Base-by-base conservation (phyloP, 2,797 vertebrate genomes). In the Lutjanus campechanus region DNA sequence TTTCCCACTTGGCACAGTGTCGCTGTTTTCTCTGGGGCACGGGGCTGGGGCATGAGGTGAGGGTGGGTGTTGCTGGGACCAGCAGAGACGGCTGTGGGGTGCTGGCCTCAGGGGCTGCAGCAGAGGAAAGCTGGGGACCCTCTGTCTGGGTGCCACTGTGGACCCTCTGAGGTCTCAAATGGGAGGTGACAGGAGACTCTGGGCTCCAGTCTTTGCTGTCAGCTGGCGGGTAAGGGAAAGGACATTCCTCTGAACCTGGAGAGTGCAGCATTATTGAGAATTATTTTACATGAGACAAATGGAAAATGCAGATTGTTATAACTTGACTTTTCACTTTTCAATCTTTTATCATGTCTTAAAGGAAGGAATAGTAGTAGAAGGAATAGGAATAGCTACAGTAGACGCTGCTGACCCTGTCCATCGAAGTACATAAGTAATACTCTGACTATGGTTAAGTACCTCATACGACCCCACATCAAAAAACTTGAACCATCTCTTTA, bases 1-100 rank as follows among this genome's bases (percentile, higher is more conserved):
- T 99, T 86, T 98, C 98, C 98, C 98, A 99, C 88, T 97, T 97
- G 87, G 95, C 97, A 67, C 97, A 99, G 0, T 96, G 94, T 70
- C 96, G 95, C 89, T 93, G 95, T 92, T 95, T 98, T 43, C 97
- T 96, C 76, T 96, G 91, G 53, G 96, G 94, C 74, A 98, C 50
- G 0, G 98, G 98, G 90, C 97, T 99, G 70, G 96, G 97, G 63
- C 97, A 96, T 0, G 95, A 94, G 51, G 94, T 73, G 54, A 92
- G 89, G 51, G 83, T 20, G 7, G 91, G 65, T 0, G 91, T 20
- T 8, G 60, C 55, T 9, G 91, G 94, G 78, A 88, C 88, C 85
- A 88, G 91, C 88, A 91, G 94, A 86, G 90, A 84, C 25, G 87
- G 90, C 76, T 89, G 76, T 51, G 20, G 29, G 17, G 41, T 36